A percentile compares a stretch with the other conserved stretches of the same genome.
These are phyloP conservation scores for Drosophila hawaiiensis DNA, from an alignment of 2,888 invertebrate genomes.

Conservation along the genomic window DNA sequence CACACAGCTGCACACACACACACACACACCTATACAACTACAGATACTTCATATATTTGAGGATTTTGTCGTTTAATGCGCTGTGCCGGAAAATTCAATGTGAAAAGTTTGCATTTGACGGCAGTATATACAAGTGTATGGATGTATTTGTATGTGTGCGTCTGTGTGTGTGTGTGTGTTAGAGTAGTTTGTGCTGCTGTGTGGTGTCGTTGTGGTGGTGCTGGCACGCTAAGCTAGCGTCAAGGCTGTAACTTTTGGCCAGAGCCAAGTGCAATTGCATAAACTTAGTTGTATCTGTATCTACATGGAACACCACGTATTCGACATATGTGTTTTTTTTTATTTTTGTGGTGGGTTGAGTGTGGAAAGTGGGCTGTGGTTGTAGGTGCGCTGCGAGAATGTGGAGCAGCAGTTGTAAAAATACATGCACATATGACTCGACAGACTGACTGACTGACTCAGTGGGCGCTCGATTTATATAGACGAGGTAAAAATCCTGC, in stretches of 20 bases:
- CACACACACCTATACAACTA: constrained; percentile 5
- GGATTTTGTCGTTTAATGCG: constrained; percentile 66
- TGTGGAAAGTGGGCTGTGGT: constrained; percentile 22
- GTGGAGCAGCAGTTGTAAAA: constrained; percentile 64
- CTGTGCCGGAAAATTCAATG: constrained; percentile 77
- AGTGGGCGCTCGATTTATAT: constrained; percentile 41
- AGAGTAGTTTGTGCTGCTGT: background rate
- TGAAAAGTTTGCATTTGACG: constrained; percentile 73
- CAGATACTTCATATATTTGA: constrained; percentile 36
- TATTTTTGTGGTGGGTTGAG: background rate
- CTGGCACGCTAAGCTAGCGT: constrained; percentile 56
- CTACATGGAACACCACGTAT: constrained; percentile 37
- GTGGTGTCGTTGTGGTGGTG: constrained; percentile 10
- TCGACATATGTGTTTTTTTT: constrained; percentile 65
- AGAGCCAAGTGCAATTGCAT: constrained; percentile 61
- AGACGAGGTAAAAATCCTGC: constrained; percentile 1
- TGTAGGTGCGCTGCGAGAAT: constrained; percentile 44
- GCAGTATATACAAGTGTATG: background rate
- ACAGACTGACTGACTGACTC: constrained; percentile 27
- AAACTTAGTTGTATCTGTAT: constrained; percentile 57
- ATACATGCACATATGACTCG: constrained; percentile 17
- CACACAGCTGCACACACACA: constrained; percentile 19
- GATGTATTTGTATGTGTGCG: constrained; percentile 3
- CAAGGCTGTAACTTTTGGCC: constrained; percentile 67
- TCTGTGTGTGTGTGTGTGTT: constrained; percentile 1